phyloP scores from a whole-genome alignment of 2,888 invertebrate genomes.

The Alcis repandata region DNA sequence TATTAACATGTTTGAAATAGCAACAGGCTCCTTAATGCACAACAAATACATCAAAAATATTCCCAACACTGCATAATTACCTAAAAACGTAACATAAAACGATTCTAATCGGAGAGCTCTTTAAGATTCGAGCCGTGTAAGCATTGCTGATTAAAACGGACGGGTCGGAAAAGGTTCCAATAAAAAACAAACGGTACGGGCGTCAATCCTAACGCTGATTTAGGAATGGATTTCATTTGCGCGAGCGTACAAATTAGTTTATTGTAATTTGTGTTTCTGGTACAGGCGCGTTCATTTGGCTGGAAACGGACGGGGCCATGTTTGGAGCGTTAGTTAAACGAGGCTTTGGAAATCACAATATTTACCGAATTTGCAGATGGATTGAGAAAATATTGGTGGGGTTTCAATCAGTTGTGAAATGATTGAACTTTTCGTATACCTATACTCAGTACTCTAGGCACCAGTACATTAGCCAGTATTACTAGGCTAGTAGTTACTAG shows the following conservation, averaged over 20 bases:
- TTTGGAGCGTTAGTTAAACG: background rate
- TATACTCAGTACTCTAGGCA: too few relatives aligned
- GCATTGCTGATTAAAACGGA: constrained; percentile 61
- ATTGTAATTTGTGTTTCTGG: constrained; percentile 63
- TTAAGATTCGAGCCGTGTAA: constrained; percentile 48
- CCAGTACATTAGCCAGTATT: too few relatives aligned
- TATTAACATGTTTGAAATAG: too few relatives aligned
- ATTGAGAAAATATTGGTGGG: too few relatives aligned
- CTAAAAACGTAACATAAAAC: constrained; percentile 20
- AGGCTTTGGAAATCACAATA: background rate
- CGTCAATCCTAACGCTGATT: constrained; percentile 68
- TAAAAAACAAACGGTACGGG: constrained; percentile 71
- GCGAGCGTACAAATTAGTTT: constrained; percentile 64
- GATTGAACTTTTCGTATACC: too few relatives aligned
- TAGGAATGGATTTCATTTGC: constrained; percentile 64
- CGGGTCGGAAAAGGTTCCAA: constrained; percentile 60
- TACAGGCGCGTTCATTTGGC: constrained; percentile 48
- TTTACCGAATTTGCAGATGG: background rate
- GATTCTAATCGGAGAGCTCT: constrained; percentile 27
- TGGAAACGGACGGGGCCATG: constrained; percentile 43
- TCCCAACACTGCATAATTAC: too few relatives aligned
- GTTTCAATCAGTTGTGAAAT: too few relatives aligned
- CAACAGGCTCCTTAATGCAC: too few relatives aligned
- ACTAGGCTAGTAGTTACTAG: too few relatives aligned
- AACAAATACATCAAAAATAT: too few relatives aligned